Conservation (phyloP, 2,888 invertebrate species). For the Andrena bicolor region DNA sequence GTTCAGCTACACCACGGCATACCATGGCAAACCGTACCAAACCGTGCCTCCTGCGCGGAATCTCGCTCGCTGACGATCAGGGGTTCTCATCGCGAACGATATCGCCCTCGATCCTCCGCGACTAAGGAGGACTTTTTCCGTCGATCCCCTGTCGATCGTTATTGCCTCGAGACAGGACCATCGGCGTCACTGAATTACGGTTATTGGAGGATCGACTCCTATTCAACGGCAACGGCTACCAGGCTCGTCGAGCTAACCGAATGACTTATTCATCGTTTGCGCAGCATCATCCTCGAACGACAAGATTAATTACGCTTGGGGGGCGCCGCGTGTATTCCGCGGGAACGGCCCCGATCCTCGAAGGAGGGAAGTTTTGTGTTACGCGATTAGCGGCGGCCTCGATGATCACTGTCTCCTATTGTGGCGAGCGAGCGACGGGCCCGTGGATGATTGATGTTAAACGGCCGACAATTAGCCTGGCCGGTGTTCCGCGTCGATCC, state of each 20-base stretch:
- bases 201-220: background rate
- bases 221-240: background rate
- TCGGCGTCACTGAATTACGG: background rate
- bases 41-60: slow-evolving; percentile 73
- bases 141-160: background rate
- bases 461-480: slow-evolving; percentile 30
- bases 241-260: background rate
- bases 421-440: background rate
- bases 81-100: slow-evolving; percentile 70
- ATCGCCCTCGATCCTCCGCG: background rate
- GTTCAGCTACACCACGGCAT: slow-evolving; percentile 60
- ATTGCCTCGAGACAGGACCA: background rate
- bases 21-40: slow-evolving; percentile 60
- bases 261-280: slow-evolving; percentile 18
- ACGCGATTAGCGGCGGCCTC: background rate
- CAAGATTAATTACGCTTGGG: slow-evolving; percentile 4
- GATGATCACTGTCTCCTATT: slow-evolving; percentile 2
- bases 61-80: slow-evolving; percentile 76
- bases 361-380: background rate
- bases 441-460: slow-evolving; percentile 36
- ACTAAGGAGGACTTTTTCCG: background rate
- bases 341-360: background rate
- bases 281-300: background rate
- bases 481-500: slow-evolving; percentile 5
- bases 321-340: background rate